Conservation (phyloP, 2,113 vertebrate species). For the Ptychochromis oligacanthus region DNA sequence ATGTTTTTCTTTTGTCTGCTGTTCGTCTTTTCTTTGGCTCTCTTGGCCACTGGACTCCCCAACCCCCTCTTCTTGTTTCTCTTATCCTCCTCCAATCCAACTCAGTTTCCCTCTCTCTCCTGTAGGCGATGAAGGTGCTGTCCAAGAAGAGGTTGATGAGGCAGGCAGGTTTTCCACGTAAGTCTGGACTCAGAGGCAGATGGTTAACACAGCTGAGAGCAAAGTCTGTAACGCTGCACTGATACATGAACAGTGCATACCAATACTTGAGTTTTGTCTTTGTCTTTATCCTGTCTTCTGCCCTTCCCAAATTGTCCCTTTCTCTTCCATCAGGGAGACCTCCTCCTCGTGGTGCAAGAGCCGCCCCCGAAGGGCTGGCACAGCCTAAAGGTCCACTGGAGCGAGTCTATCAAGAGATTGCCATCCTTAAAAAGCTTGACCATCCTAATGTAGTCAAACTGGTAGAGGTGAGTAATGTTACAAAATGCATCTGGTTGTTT, state of each 20-base stretch:
- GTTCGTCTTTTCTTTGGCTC: slow-evolving; percentile 25
- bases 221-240: neutral
- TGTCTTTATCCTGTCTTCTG: neutral
- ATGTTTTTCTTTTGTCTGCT: slow-evolving; percentile 2
- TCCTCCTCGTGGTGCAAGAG: slow-evolving; percentile 89
- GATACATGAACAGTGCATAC: slow-evolving; percentile 2
- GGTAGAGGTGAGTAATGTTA: slow-evolving; percentile 85
- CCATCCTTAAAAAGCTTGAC: slow-evolving; percentile 97
- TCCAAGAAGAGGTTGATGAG: slow-evolving; percentile 98
- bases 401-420: slow-evolving; percentile 97
- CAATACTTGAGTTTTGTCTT: neutral
- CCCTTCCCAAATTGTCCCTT: neutral
- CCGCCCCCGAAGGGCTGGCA: slow-evolving; percentile 80
- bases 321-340: slow-evolving; percentile 85
- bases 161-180: slow-evolving; percentile 97
- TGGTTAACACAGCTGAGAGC: slow-evolving; percentile 52
- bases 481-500: neutral
- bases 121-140: slow-evolving; percentile 97
- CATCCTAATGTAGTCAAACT: slow-evolving; percentile 98
- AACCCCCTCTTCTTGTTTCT: neutral
- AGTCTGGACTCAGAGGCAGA: slow-evolving; percentile 83
- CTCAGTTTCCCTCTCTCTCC: slow-evolving; percentile 25
- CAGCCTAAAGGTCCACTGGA: slow-evolving; percentile 93
- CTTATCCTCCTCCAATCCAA: neutral
- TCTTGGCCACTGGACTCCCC: slow-evolving; percentile 8